These are phyloP conservation scores for Nestor notabilis DNA, from an alignment of 2,113 vertebrate genomes.

Conservation along the genomic window DNA sequence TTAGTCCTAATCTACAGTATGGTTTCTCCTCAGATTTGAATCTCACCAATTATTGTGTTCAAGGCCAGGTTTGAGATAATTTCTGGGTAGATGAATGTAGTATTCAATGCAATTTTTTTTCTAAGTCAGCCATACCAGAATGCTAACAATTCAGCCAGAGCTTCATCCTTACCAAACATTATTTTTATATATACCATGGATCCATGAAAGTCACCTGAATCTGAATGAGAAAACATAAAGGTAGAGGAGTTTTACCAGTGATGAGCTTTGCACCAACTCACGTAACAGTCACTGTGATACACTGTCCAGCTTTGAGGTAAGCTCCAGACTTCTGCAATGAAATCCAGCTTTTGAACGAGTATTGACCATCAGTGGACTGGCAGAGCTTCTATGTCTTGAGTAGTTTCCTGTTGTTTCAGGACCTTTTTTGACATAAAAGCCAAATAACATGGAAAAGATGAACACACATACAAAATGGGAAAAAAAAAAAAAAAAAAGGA, in stretches of 20 bases:
- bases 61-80: background rate
- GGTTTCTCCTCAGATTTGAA: background rate
- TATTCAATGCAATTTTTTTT: background rate
- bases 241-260: background rate
- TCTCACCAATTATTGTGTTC: background rate
- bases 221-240: background rate
- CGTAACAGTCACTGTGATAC: background rate
- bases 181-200: background rate
- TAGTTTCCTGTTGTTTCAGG: background rate
- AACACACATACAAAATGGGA: fast-evolving
- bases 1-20: background rate
- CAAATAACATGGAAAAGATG: background rate
- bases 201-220: background rate
- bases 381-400: background rate
- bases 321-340: background rate
- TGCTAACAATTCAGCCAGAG: background rate
- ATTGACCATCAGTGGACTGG: background rate
- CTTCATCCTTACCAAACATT: background rate
- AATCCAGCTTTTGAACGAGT: background rate
- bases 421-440: background rate
- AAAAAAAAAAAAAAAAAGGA: background rate
- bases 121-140: background rate
- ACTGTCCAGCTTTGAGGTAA: background rate
- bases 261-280: background rate
- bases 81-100: background rate